Evolutionary conservation across 2,888 invertebrate genomes (phyloP).

Genomic region (Leptinotarsa rubiginosa): DNA sequence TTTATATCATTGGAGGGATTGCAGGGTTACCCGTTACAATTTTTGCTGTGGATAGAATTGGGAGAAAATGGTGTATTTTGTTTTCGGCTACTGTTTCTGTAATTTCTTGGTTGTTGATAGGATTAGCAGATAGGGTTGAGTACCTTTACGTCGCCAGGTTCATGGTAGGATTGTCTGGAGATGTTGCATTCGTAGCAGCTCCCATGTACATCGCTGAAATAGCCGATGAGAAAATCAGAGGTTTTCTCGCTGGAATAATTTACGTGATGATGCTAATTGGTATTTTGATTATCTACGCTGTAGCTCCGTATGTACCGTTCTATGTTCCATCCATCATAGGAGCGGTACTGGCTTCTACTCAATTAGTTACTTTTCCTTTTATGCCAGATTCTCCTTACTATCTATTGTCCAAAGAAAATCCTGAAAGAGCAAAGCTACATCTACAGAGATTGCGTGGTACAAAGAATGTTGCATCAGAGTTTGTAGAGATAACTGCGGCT

Average conservation of each 20-base stretch:
- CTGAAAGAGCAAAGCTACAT: too few relatives aligned
- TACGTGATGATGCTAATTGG: slow-evolving; percentile 56
- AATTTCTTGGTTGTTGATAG: slow-evolving; percentile 63
- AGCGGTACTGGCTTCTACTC: slow-evolving; percentile 57
- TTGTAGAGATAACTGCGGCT: slow-evolving; percentile 59
- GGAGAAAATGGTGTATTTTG: slow-evolving; percentile 61
- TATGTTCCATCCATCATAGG: slow-evolving; percentile 56
- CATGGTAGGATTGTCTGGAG: too few relatives aligned
- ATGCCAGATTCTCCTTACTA: slow-evolving; percentile 62
- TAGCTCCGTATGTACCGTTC: slow-evolving; percentile 57
- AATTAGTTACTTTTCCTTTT: slow-evolving; percentile 59
- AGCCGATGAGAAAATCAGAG: too few relatives aligned
- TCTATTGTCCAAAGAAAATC: slow-evolving; percentile 54
- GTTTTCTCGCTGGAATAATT: slow-evolving; percentile 55
- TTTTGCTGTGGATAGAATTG: slow-evolving; percentile 59
- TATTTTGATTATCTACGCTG: slow-evolving; percentile 62
- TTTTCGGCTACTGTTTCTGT: slow-evolving; percentile 60
- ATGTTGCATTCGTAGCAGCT: too few relatives aligned
- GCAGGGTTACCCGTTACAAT: slow-evolving; percentile 63
- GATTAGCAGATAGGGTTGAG: slow-evolving; percentile 55
- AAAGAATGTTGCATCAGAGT: slow-evolving; percentile 59
- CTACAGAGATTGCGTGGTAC: slow-evolving; percentile 49
- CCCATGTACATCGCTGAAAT: too few relatives aligned
- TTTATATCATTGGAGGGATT: slow-evolving; percentile 58
- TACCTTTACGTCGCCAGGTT: too few relatives aligned